Evolutionary conservation across 2,113 vertebrate species (phyloP), one percentile per base, ranked within the genome.

Genomic region (Zosterops japonicus): DNA sequence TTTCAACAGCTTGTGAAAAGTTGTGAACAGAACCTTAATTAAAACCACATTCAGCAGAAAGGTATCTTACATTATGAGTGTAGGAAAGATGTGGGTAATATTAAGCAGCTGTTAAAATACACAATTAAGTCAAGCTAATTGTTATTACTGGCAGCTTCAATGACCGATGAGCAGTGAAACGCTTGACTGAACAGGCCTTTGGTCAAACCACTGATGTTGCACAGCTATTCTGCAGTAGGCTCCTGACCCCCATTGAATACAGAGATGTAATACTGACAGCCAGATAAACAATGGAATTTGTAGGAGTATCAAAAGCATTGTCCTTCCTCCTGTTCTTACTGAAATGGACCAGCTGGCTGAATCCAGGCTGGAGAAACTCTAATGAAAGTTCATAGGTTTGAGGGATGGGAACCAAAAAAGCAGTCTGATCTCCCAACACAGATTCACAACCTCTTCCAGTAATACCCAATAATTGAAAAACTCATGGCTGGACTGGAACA

Each of bases 51-150:
- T 90, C 91, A 86, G 68, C 76, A 88, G 82, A 83, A 97, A 97
- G 93, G 96, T 95, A 90, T 70, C 92, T 94, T 69, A 83, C 44
- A 72, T 65, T 90, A 83, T 36, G 55, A 90, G 63, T 47, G 85
- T 83, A 74, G 72, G 65, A 91, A 92, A 94, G 90, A 88, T 88
- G 72, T 92, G 92, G 39, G 55, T 96, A 96, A 97, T 96, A 96
- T 91, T 88, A 95, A 96, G 76, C 94, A 86, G 85, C 86, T 96
- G 93, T 90, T 95, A 96, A 97, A 95, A 95, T 91, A 93, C 71
- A 94, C 82, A 96, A 91, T 94, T 95, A 96, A 95, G 75, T 95
- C 84, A 79, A 87, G 59, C 70, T 96, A 94, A 95, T 97, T 95
- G 84, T 95, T 97, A 94, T 95, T 96, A 85, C 93, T 96, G 96